Evolutionary conservation across 1,140 invertebrate species (phyloP).

Genomic region (Drosophila mayri): DNA sequence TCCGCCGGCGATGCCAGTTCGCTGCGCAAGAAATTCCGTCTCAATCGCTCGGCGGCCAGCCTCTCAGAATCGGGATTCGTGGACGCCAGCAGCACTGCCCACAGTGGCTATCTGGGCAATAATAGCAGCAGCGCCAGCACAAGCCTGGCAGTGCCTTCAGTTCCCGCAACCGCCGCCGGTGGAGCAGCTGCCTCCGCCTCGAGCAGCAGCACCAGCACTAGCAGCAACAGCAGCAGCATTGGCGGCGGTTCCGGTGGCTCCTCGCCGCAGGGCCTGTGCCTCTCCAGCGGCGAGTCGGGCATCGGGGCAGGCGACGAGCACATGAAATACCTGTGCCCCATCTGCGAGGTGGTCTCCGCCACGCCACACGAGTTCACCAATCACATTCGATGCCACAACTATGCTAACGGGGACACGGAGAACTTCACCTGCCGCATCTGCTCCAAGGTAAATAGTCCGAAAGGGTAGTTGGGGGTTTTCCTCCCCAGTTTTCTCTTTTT

Average conservation of each 20-base stretch:
- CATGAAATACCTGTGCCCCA: slow-evolving; percentile 87
- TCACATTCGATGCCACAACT: slow-evolving; percentile 89
- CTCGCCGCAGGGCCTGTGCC: slow-evolving; percentile 64
- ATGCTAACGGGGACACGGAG: slow-evolving; percentile 85
- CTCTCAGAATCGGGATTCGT: slow-evolving; percentile 79
- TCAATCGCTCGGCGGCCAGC: slow-evolving; percentile 62
- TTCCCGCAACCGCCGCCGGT: not conserved
- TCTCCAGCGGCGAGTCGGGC: slow-evolving; percentile 77
- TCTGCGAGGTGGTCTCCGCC: slow-evolving; percentile 87
- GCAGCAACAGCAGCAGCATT: slow-evolving; percentile 20
- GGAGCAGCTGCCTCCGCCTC: not conserved
- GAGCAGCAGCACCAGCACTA: slow-evolving; percentile 21
- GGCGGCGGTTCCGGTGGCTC: slow-evolving; percentile 65
- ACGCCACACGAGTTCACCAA: slow-evolving; percentile 89
- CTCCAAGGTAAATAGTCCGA: slow-evolving; percentile 84
- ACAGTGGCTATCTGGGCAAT: slow-evolving; percentile 60
- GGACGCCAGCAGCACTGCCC: slow-evolving; percentile 62
- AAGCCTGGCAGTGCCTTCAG: slow-evolving; percentile 3
- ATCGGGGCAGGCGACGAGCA: slow-evolving; percentile 81
- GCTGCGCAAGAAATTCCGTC: slow-evolving; percentile 80
- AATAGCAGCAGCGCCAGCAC: slow-evolving; percentile 26
- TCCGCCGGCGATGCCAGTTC: slow-evolving; percentile 73
- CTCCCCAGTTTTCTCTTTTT: not conserved
- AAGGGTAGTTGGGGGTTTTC: not conserved
- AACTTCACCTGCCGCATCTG: slow-evolving; percentile 86